Conservation (phyloP, 2,888 invertebrate genomes). For the Chymomyza fuscimana region DNA sequence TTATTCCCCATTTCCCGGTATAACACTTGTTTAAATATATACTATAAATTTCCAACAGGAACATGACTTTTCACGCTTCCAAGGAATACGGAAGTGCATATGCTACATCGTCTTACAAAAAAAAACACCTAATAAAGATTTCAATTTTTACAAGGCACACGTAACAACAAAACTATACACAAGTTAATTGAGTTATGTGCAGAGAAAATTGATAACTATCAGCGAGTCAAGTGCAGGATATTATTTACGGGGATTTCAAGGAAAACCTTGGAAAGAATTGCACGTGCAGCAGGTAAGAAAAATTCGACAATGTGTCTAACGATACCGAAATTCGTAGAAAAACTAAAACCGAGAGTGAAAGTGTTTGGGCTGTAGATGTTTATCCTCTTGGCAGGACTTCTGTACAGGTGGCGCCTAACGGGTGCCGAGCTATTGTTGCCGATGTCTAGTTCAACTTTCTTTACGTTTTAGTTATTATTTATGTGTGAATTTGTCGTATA, state of each 20-base stretch:
- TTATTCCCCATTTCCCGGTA: constrained; percentile 18
- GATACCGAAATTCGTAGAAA: not conserved
- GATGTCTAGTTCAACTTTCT: not conserved
- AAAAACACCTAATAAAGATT: constrained; percentile 51
- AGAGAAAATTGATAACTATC: not conserved
- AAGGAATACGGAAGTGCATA: constrained; percentile 57
- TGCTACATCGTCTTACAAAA: constrained; percentile 6
- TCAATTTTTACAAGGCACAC: constrained; percentile 31
- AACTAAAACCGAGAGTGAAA: constrained; percentile 35
- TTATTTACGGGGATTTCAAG: constrained; percentile 46
- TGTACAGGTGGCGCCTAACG: constrained; percentile 45
- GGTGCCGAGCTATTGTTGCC: not conserved
- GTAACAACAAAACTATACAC: constrained; percentile 27
- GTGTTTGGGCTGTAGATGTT: constrained; percentile 33
- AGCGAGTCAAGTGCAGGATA: constrained; percentile 13
- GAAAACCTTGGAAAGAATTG: constrained; percentile 45
- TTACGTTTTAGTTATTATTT: not conserved
- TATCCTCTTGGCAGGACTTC: constrained; percentile 22
- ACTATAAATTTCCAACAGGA: constrained; percentile 44
- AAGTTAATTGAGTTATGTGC: constrained; percentile 67
- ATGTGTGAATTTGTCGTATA: not conserved
- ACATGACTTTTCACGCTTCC: constrained; percentile 57
- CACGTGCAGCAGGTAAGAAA: constrained; percentile 51
- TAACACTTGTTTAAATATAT: constrained; percentile 57
- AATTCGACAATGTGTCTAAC: too few species aligned